Base-by-base conservation (phyloP, 2,797 vertebrate genomes). In the Gymnothorax javanicus region DNA sequence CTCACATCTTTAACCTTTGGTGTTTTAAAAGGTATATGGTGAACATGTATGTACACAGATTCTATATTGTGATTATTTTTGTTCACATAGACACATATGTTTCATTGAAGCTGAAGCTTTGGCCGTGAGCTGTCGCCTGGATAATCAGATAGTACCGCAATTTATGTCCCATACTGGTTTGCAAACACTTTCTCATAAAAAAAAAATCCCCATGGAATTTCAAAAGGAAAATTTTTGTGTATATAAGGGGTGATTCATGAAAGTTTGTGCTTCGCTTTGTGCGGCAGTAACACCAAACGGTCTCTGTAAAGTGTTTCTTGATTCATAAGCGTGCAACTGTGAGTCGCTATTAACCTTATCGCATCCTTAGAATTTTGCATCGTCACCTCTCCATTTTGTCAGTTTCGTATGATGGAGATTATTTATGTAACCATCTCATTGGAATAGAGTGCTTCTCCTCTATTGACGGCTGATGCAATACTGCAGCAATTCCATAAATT, bases 1-100 rank as follows among this genome's bases (percentile, higher is more conserved):
- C 62, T 33, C 88, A 81, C 59, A 90, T 33, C 60, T 89, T 75
- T 87, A 92, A 90, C 89, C 60, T 15, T 91, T 87, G 87, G 87
- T 91, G 90, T 92, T 91, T 90, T 89, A 87, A 91, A 88, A 87
- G 88, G 87, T 91, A 90, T 85, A 89, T 92, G 89, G 83, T 92
- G 89, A 92, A 89, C 86, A 87, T 88, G 62, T 87, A 88, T 88
- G 62, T 77, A 89, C 91, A 89, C 84, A 90, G 89, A 91, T 84
- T 82, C 82, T 89, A 71, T 83, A 62, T 88, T 83, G 88, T 92
- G 87, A 91, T 88, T 90, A 81, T 86, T 91, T 91, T 89, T 83
- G 56, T 86, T 89, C 88, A 90, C 82, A 90, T 59, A 87, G 90
- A 89, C 89, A 89, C 91, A 90, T 89, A 88, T 85, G 58, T 84